These are phyloP conservation scores for Apis laboriosa DNA, from an alignment of 1,140 invertebrate genomes.

Conservation along the genomic window DNA sequence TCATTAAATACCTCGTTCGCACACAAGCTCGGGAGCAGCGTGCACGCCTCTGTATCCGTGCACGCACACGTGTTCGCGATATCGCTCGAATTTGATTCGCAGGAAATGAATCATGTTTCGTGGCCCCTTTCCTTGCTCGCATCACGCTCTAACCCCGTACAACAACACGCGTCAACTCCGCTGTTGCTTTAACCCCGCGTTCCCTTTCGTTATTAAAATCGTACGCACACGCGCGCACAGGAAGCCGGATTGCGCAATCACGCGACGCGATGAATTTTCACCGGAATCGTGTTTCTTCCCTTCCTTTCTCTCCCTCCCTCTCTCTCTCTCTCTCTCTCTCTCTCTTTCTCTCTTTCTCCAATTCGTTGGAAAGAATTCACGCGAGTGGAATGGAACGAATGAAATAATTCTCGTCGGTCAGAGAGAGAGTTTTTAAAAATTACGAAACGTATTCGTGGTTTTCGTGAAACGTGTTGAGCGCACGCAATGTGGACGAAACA, in stretches of 20 bases:
- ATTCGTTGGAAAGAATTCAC: neutral
- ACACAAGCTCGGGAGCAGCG: neutral
- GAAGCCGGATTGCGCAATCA: neutral
- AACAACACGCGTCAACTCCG: too few species aligned
- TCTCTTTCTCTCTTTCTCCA: neutral
- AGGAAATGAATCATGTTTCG: constrained; percentile 35
- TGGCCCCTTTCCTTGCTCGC: constrained; percentile 3
- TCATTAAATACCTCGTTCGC: constrained; percentile 11
- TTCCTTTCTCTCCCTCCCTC: too few species aligned
- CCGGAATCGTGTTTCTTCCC: neutral
- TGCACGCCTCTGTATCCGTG: neutral
- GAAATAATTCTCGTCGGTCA: neutral
- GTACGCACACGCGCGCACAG: neutral
- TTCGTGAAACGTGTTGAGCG: too few species aligned
- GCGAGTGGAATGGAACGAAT: neutral
- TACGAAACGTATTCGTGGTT: too few species aligned
- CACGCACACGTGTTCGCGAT: too few species aligned
- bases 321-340: neutral
- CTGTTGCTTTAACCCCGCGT: neutral
- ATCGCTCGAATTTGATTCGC: constrained; percentile 35
- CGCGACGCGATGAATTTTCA: neutral
- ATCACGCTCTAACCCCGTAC: neutral
- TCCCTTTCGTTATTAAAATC: constrained; percentile 3
- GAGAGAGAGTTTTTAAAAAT: too few species aligned
- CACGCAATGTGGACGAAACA: too few species aligned